Conservation (phyloP, 2,113 vertebrate species). For the Rhombomys opimus region DNA sequence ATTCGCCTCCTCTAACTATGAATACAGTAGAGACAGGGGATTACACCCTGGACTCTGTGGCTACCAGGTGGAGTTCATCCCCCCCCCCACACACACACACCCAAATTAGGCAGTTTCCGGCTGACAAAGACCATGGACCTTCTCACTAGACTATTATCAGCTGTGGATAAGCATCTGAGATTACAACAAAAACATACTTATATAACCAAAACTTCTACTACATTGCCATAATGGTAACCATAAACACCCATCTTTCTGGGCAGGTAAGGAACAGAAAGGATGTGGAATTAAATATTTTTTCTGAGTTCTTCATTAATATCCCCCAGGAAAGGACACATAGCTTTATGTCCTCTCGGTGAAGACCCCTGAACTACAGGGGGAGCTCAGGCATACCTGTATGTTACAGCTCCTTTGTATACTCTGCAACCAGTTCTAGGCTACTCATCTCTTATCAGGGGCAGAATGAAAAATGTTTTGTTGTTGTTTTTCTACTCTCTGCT, state of each 20-base stretch:
- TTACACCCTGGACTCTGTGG: not conserved
- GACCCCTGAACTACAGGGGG: not conserved
- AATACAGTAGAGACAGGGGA: not conserved
- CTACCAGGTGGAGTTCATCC: not conserved
- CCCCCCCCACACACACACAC: no score
- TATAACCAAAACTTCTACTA: no score
- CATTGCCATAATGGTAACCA: not conserved
- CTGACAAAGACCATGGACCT: no score
- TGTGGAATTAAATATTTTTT: not conserved
- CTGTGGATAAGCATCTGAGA: no score
- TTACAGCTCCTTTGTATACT: not conserved
- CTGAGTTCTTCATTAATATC: not conserved
- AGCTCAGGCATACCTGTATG: not conserved
- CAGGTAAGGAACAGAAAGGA: not conserved
- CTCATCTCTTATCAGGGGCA: not conserved
- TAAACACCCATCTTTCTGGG: not conserved
- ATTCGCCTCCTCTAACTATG: not conserved
- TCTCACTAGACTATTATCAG: no score
- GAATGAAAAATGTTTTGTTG: not conserved
- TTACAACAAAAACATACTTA: no score
- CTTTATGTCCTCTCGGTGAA: not conserved
- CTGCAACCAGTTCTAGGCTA: not conserved
- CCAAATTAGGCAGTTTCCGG: no score
- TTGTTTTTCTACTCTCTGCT: not conserved
- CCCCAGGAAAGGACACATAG: no score